Evolutionary conservation across 2,888 invertebrate genomes (phyloP), one percentile per base, ranked within the genome.

Genomic region (Polydrusus pterygomalis): DNA sequence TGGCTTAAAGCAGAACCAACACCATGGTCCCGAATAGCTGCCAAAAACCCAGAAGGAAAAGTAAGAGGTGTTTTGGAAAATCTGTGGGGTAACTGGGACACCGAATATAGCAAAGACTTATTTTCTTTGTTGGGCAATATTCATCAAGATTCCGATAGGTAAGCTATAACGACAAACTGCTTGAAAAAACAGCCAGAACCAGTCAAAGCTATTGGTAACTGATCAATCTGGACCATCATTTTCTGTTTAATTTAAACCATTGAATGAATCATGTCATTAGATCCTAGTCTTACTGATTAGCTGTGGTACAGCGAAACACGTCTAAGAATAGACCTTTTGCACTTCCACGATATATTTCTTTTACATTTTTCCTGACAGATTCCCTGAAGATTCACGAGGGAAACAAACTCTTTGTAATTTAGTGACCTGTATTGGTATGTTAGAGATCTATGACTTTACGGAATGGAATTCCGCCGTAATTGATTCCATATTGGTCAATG

Each of bases 111-210:
- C 2, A 90, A 91, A 1, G 92, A 92, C 77, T 85, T 94, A 0
- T 94, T 89, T 87, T 93, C 94, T 0, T 85, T 94, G 0, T 91
- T 92, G 90, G 93, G 93, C 0, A 89, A 89, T 40, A 82, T 93
- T 15, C 92, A 93, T 86, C 92, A 93, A 2, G 85, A 88, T 67
- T 91, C 92, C 43, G 81, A 84, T 0, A 89, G 89, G 78, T 82
- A 69, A 56, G 60, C 49, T 2, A 20, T 18, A 25, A 3, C 25
- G 5, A n/a, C n/a, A n/a, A n/a, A n/a, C n/a, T n/a, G n/a, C n/a
- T n/a, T n/a, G n/a, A n/a, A n/a, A n/a, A n/a, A n/a, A n/a, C n/a
- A n/a, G n/a, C n/a, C n/a, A n/a, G n/a, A n/a, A n/a, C n/a, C n/a
- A n/a, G n/a, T n/a, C n/a, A n/a, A n/a, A n/a, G n/a, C n/a, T n/a